phyloP scores from a whole-genome alignment of 92 coral and sea anemone genomes.

The Siderastrea radians region DNA sequence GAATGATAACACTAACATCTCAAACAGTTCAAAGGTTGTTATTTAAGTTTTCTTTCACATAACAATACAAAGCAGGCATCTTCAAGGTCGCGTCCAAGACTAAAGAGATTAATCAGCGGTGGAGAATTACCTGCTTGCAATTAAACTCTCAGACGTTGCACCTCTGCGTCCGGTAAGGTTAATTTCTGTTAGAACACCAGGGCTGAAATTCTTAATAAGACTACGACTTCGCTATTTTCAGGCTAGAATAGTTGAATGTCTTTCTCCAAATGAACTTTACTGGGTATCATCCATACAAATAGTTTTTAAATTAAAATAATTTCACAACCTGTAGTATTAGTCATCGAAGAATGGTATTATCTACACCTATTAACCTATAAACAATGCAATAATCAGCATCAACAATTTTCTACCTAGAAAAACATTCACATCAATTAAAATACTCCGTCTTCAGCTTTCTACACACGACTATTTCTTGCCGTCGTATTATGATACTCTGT shows the following conservation, averaged over 20 bases:
- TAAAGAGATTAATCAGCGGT: not conserved
- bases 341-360: not conserved
- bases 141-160: not conserved
- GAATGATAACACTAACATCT: no score
- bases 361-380: not conserved
- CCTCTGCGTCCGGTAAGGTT: not conserved
- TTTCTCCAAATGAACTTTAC: not conserved
- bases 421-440: not conserved
- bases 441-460: not conserved
- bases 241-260: no score
- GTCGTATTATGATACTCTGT: not conserved
- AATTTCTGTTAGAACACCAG: not conserved
- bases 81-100: not conserved
- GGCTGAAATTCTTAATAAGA: not conserved
- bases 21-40: not conserved
- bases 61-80: not conserved
- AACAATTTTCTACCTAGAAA: conserved; percentile 8
- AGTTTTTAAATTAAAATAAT: not conserved
- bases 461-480: not conserved
- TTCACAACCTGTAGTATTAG: not conserved
- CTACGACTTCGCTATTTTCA: not conserved
- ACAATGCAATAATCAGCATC: not conserved
- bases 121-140: not conserved
- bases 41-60: not conserved
- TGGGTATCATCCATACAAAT: not conserved